Base-by-base conservation (phyloP, 2,113 vertebrate species). In the Syngnathoides biaculeatus region DNA sequence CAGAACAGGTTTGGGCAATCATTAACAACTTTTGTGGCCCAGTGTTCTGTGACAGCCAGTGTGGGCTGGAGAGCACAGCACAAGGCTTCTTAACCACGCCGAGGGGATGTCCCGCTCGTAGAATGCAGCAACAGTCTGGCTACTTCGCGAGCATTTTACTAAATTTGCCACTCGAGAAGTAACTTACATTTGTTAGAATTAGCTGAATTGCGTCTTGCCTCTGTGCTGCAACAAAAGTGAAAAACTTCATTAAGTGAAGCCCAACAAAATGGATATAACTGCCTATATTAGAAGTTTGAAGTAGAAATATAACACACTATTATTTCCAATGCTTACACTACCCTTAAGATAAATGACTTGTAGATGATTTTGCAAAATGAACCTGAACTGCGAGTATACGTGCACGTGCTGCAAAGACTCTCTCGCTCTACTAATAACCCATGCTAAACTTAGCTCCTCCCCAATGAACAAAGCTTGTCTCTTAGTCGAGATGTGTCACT, bases 1-100 rank as follows among this genome's bases (percentile, higher is more conserved):
- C 73, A 67, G 83, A 91, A 91, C 88, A 90, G 90, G 91, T 92
- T 87, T 89, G 87, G 87, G 84, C 84, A 89, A 92, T 92, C 87
- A 92, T 92, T 92, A 92, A 92, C 89, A 84, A 72, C 80, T 55
- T 82, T 72, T 82, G 85, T 89, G 74, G 89, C 78, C 89, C 81
- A 83, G 79, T 88, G 80, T 70, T 78, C 82, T 82, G 86, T 77
- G 86, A 86, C 82, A 81, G 75, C 59, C 47, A 64, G 74, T 83
- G 86, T 85, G 82, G 82, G 81, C 67, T 74, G 39, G 82, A 82
- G 85, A 84, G 68, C 82, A 72, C 76, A 86, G 87, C 82, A 83
- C 48, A 52, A 43, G 55, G 14, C 26, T 57, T 57, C 55, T 57
- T 55, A 24, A 53, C 9, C n/a, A 13, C 52, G n/a, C 22, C 55